phyloP scores from a whole-genome alignment of 2,888 invertebrate genomes.

The Tanypteryx hageni region DNA sequence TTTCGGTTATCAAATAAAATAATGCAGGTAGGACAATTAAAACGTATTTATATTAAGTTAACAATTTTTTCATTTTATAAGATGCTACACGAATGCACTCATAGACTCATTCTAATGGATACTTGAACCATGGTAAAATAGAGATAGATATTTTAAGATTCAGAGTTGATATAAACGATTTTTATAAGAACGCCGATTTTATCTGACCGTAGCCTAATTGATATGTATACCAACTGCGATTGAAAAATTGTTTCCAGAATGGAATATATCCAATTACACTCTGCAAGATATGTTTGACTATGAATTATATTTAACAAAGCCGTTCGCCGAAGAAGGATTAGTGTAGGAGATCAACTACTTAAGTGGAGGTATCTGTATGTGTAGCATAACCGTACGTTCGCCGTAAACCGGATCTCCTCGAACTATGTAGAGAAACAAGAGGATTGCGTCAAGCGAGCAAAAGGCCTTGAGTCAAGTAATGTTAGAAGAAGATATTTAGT shows the following conservation, averaged over 20 bases:
- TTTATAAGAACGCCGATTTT: not conserved
- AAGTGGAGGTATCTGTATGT: slow-evolving; percentile 41
- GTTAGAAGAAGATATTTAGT: not conserved
- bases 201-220: slow-evolving; percentile 1
- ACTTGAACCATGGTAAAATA: too few species aligned
- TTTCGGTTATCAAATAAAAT: too few species aligned
- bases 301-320: slow-evolving; percentile 32
- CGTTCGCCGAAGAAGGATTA: slow-evolving; percentile 30
- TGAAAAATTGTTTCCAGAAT: slow-evolving; percentile 20
- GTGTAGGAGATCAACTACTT: slow-evolving; percentile 62
- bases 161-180: not conserved
- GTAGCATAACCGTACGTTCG: slow-evolving; percentile 10
- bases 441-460: not conserved
- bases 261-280: slow-evolving; percentile 40
- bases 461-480: not conserved
- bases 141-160: too few species aligned
- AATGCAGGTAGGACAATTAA: too few species aligned
- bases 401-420: slow-evolving; percentile 49
- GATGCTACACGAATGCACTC: too few species aligned
- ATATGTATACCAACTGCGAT: slow-evolving; percentile 31
- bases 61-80: too few species aligned
- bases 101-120: too few species aligned
- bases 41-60: too few species aligned
- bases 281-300: slow-evolving; percentile 25
- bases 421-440: slow-evolving; percentile 21